These are phyloP conservation scores for Eupithecia insigniata DNA, from an alignment of 2,888 invertebrate species.

Conservation along the genomic window DNA sequence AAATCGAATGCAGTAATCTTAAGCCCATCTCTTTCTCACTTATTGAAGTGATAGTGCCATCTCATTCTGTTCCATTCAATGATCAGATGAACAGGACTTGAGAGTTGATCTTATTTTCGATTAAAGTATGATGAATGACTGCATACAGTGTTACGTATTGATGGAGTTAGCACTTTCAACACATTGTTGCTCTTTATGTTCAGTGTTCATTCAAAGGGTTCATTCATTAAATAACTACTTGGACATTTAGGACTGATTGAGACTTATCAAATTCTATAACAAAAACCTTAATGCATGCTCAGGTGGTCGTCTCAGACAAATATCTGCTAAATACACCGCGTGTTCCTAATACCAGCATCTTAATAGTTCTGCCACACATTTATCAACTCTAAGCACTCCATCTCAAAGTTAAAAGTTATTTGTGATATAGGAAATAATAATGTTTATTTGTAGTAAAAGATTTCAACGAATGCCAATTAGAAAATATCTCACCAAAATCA, in stretches of 20 bases:
- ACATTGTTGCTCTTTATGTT: slow-evolving; percentile 41
- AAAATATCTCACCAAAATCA: slow-evolving; percentile 27
- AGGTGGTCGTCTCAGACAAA: slow-evolving; percentile 4
- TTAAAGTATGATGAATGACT: slow-evolving; percentile 74
- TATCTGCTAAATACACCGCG: slow-evolving; percentile 22
- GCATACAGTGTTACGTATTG: slow-evolving; percentile 56
- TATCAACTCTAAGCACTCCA: background rate
- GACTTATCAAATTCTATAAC: background rate
- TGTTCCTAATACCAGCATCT: slow-evolving; percentile 8
- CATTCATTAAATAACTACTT: background rate
- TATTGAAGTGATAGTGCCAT: slow-evolving; percentile 30
- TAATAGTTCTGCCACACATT: background rate
- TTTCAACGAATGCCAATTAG: slow-evolving; percentile 36
- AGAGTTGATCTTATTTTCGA: slow-evolving; percentile 70
- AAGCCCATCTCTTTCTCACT: slow-evolving; percentile 48
- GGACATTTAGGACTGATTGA: background rate
- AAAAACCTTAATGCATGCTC: background rate
- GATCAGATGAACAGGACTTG: slow-evolving; percentile 60
- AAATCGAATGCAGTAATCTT: slow-evolving; percentile 68
- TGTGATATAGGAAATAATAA: background rate
- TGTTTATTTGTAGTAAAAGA: slow-evolving; percentile 24
- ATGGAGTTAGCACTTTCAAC: slow-evolving; percentile 58
- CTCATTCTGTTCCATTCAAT: slow-evolving; percentile 65
- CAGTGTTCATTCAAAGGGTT: background rate
- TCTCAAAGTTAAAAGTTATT: background rate